phyloP scores from a whole-genome alignment of 2,113 vertebrate genomes.

The Rhinogobius similis region DNA sequence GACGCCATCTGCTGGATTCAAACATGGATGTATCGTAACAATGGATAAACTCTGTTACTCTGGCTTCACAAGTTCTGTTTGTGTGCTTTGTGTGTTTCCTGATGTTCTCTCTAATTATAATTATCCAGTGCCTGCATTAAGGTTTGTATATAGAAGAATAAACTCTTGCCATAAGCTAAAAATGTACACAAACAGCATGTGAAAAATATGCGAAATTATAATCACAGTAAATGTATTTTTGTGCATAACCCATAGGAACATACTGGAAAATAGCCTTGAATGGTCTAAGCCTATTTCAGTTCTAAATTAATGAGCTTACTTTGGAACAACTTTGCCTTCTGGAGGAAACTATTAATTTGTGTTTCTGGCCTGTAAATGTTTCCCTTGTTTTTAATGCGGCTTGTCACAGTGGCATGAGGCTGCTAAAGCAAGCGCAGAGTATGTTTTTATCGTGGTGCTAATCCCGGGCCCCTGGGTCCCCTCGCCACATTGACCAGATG shows the following conservation, averaged over 20 bases:
- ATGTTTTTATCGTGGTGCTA: constrained; percentile 73
- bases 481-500: constrained; percentile 77
- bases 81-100: constrained; percentile 5
- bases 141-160: not conserved
- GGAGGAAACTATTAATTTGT: constrained; percentile 80
- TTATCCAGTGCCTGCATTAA: not conserved
- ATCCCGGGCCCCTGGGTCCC: constrained; percentile 76
- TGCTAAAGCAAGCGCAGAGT: constrained; percentile 66
- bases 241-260: not conserved
- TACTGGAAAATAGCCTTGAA: constrained; percentile 13
- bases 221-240: no score
- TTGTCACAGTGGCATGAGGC: constrained; percentile 60
- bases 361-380: constrained; percentile 61
- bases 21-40: constrained; percentile 1
- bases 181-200: not conserved
- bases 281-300: constrained; percentile 53
- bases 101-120: constrained; percentile 15
- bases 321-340: constrained; percentile 64
- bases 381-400: constrained; percentile 46
- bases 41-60: not conserved
- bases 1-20: constrained; percentile 50
- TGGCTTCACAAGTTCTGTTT: not conserved
- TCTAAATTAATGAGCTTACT: constrained; percentile 70
- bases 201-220: not conserved
- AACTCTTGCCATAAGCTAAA: constrained; percentile 1